Conservation (phyloP, 1,140 invertebrate genomes). For the Tigriopus japonicus region DNA sequence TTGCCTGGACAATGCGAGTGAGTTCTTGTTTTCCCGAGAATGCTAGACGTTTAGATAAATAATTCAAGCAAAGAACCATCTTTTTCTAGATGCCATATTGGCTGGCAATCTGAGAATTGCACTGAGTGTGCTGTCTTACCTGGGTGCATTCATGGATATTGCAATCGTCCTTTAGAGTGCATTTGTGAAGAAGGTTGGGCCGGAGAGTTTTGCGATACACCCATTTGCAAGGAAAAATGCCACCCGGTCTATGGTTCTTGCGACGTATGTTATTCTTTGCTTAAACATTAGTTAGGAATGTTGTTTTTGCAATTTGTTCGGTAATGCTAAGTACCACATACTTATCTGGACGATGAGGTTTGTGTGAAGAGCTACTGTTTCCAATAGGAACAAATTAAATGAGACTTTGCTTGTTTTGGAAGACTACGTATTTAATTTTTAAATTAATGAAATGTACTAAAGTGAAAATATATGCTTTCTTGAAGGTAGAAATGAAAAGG, state of each 20-base stretch:
- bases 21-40: neutral
- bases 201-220: constrained; percentile 3
- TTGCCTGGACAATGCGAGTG: neutral
- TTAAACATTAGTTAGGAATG: too few species aligned
- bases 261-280: neutral
- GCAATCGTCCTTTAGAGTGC: constrained; percentile 5
- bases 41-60: too few species aligned
- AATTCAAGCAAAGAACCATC: neutral
- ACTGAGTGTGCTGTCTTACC: constrained; percentile 5
- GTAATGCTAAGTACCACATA: too few species aligned
- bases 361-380: too few species aligned
- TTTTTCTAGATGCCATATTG: neutral
- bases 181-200: constrained; percentile 6
- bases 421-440: too few species aligned
- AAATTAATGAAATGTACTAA: too few species aligned
- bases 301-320: too few species aligned
- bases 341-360: too few species aligned
- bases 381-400: too few species aligned
- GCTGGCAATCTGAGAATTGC: constrained; percentile 1
- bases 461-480: too few species aligned
- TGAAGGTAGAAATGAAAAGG: too few species aligned
- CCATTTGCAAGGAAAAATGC: neutral
- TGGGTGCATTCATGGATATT: constrained; percentile 9
- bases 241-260: neutral
- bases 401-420: too few species aligned